Conservation (phyloP, 2,888 invertebrate genomes). For the Chalcosyrphus nemorum region DNA sequence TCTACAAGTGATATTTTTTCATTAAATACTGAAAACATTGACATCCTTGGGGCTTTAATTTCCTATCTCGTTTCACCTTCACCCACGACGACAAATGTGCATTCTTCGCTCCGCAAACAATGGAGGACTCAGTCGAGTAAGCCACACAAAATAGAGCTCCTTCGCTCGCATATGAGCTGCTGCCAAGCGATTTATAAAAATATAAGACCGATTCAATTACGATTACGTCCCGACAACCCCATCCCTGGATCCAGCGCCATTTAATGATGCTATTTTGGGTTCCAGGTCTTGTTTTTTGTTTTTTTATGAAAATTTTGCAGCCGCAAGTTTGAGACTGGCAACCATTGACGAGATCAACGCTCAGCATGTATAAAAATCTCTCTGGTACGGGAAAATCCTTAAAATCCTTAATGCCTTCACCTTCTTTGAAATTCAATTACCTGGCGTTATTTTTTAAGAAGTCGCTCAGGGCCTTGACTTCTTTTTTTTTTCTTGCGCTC, state of each 20-base stretch:
- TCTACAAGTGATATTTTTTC: neutral
- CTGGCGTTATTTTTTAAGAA: conserved; percentile 47
- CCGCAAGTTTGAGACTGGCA: conserved; percentile 33
- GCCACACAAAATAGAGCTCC: neutral
- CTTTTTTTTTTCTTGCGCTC: neutral
- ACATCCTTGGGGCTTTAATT: neutral
- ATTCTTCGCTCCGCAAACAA: neutral
- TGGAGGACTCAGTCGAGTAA: neutral
- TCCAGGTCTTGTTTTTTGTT: neutral
- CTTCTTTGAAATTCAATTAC: conserved; percentile 61
- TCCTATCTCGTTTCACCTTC: neutral
- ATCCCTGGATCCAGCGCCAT: neutral
- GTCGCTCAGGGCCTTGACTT: conserved; percentile 23
- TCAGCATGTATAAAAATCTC: conserved; percentile 27
- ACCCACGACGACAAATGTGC: neutral
- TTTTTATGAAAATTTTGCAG: conserved; percentile 19
- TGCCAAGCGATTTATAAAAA: neutral
- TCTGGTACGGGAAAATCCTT: conserved; percentile 35
- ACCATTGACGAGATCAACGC: conserved; percentile 56
- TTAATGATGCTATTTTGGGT: conserved; percentile 42
- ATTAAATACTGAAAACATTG: neutral
- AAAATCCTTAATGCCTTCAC: conserved; percentile 54
- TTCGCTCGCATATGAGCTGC: neutral
- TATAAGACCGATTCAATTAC: conserved; percentile 40
- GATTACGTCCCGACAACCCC: conserved; percentile 1